phyloP scores from a whole-genome alignment of 2,797 vertebrate species.

The Molossus molossus region DNA sequence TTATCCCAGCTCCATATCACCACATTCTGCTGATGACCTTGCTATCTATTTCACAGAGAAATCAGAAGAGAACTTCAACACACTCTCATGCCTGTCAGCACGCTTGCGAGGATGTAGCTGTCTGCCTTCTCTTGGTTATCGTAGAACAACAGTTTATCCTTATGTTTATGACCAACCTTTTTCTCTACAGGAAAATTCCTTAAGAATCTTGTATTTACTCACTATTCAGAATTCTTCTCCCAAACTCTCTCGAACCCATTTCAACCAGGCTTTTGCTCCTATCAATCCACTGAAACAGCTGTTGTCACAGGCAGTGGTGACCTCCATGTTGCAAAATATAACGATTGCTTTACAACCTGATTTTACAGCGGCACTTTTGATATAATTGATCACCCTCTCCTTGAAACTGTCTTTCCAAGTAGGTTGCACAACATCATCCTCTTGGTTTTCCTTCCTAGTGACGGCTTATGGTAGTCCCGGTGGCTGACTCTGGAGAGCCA shows the following conservation, averaged over 20 bases:
- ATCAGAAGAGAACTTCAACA: background rate
- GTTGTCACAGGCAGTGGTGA: background rate
- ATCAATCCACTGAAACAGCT: background rate
- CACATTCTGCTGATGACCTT: background rate
- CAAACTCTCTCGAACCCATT: background rate
- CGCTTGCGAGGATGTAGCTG: background rate
- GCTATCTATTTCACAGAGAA: background rate
- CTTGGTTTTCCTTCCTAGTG: background rate
- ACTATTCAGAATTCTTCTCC: background rate
- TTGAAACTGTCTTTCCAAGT: background rate
- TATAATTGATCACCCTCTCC: background rate
- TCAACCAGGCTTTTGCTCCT: background rate
- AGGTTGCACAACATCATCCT: background rate
- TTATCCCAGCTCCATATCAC: background rate
- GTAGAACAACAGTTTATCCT: background rate
- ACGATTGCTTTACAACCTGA: background rate
- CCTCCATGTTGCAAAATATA: background rate
- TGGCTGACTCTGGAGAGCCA: background rate
- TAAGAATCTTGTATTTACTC: background rate
- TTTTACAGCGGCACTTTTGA: background rate
- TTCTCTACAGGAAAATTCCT: background rate
- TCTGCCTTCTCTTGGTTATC: background rate
- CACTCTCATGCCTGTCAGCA: fast-evolving
- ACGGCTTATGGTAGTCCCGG: background rate
- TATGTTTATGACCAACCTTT: background rate